A percentile compares a stretch with the other conserved stretches of the same genome.
Conservation (phyloP, 2,888 invertebrate genomes). For the Alloscopus bannaensis region DNA sequence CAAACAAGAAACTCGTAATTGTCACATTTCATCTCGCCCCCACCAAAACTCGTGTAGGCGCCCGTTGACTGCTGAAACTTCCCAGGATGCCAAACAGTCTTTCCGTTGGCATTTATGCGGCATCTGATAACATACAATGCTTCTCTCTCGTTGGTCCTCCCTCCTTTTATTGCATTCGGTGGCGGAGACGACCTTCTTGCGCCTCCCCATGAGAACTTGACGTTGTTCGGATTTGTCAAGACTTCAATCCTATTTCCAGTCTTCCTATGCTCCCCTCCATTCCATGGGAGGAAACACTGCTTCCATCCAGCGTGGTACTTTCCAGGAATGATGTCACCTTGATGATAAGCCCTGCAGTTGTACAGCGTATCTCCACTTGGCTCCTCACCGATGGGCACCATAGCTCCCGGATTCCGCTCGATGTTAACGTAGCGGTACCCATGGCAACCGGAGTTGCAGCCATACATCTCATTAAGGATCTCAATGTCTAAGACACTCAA, state of each 20-base stretch:
- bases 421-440: neutral
- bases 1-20: conserved; percentile 54
- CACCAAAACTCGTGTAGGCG: conserved; percentile 53
- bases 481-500: neutral
- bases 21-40: conserved; percentile 44
- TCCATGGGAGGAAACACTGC: neutral
- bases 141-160: neutral
- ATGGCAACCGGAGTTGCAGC: neutral
- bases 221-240: neutral
- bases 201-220: neutral
- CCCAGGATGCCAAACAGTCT: too few species aligned
- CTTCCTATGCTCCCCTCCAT: too few species aligned
- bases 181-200: neutral
- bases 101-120: too few species aligned
- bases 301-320: neutral
- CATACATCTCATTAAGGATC: neutral
- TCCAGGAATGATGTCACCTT: neutral
- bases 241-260: too few species aligned
- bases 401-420: neutral
- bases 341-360: neutral
- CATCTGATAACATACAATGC: neutral
- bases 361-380: neutral
- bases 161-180: neutral
- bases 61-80: conserved; percentile 66
- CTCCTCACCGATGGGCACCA: neutral